Evolutionary conservation across 2,113 vertebrate genomes (phyloP).

Genomic region (Oncorhynchus kisutch): DNA sequence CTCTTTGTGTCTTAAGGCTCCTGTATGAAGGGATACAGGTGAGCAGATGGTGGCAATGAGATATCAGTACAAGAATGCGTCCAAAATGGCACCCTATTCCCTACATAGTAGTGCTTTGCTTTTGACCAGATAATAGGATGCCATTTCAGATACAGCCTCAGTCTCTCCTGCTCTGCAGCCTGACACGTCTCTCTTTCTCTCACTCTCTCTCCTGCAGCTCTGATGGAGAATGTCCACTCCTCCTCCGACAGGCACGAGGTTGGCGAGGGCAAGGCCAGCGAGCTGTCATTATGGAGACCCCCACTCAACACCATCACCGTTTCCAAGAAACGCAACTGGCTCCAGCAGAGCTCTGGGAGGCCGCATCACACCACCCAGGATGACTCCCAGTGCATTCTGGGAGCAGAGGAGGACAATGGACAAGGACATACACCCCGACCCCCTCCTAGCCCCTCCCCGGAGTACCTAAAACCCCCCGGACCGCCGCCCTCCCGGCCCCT

Average conservation of each 20-base stretch:
- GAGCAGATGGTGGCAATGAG: not conserved
- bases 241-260: slow-evolving; percentile 65
- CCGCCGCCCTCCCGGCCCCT: slow-evolving; percentile 18
- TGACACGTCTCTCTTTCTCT: not conserved
- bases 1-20: not conserved
- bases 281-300: slow-evolving; percentile 58
- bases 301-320: slow-evolving; percentile 89
- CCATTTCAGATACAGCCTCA: not conserved
- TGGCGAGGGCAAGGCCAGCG: slow-evolving; percentile 50
- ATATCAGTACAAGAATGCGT: too few relatives aligned
- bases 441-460: slow-evolving; percentile 57
- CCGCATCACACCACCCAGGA: slow-evolving; percentile 57
- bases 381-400: slow-evolving; percentile 65
- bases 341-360: slow-evolving; percentile 85
- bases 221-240: slow-evolving; percentile 84
- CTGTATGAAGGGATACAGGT: not conserved
- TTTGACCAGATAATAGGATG: too few relatives aligned
- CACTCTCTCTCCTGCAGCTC: slow-evolving; percentile 63
- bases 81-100: too few relatives aligned
- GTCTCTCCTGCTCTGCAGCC: not conserved
- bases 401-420: slow-evolving; percentile 61
- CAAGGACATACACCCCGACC: slow-evolving; percentile 43
- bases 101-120: too few relatives aligned
- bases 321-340: slow-evolving; percentile 96
- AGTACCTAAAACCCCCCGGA: slow-evolving; percentile 47